These are phyloP conservation scores for Acrocephalus scirpaceus DNA, from an alignment of 2,797 vertebrate genomes.

Conservation along the genomic window DNA sequence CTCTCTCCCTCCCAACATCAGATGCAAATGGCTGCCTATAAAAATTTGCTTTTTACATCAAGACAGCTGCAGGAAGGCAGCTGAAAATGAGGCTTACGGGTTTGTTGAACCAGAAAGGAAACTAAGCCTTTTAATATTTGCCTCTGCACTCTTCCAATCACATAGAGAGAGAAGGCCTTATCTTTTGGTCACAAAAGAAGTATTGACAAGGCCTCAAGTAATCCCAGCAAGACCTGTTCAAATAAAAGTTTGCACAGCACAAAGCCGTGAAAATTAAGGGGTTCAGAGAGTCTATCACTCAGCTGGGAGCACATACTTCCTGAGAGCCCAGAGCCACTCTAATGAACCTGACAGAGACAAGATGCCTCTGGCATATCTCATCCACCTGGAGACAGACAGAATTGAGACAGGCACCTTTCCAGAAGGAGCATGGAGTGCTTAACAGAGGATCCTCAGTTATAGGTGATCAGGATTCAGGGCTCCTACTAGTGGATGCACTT, in stretches of 20 bases:
- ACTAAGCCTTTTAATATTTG: not conserved
- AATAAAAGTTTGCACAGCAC: not conserved
- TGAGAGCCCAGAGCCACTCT: not conserved
- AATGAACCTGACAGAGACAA: not conserved
- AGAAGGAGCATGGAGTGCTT: not conserved
- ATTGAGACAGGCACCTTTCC: not conserved
- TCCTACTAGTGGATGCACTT: constrained; percentile 3
- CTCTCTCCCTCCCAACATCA: not conserved
- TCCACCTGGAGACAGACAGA: not conserved
- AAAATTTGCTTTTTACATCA: not conserved
- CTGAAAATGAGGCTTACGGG: not conserved
- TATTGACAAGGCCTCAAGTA: not conserved
- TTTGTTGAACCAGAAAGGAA: constrained; percentile 3
- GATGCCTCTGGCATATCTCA: not conserved
- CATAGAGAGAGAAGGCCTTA: not conserved
- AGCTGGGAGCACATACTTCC: not conserved
- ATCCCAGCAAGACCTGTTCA: not conserved
- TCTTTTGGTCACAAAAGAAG: not conserved
- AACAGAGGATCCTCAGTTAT: not conserved
- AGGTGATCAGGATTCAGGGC: not conserved
- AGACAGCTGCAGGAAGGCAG: not conserved
- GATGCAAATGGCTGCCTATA: not conserved
- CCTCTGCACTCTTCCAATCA: not conserved
- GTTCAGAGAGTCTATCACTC: not conserved
- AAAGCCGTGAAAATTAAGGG: constrained; percentile 3